Conservation (phyloP, 1,140 invertebrate genomes). For the Odontomachus brunneus region DNA sequence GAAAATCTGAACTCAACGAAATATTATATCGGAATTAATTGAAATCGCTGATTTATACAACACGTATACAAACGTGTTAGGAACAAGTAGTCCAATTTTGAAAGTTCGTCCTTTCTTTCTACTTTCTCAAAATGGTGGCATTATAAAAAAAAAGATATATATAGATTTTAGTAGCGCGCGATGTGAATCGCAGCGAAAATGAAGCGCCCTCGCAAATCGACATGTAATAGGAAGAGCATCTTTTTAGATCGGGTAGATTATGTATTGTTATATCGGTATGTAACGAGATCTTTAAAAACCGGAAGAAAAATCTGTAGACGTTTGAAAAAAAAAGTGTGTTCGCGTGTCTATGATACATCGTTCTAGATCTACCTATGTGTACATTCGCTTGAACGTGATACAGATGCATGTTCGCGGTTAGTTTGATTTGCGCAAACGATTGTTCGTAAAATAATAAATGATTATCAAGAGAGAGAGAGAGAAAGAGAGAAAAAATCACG, state of each 20-base stretch:
- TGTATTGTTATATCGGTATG: slow-evolving; percentile 36
- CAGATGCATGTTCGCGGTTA: slow-evolving; percentile 23
- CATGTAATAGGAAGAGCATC: slow-evolving; percentile 28
- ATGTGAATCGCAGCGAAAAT: slow-evolving; percentile 18
- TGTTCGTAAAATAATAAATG: slow-evolving; percentile 41
- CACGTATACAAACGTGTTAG: background rate
- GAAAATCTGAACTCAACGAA: too few species aligned
- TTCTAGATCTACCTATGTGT: slow-evolving; percentile 51
- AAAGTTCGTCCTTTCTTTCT: background rate
- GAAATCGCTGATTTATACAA: too few species aligned
- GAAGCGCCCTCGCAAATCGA: slow-evolving; percentile 14
- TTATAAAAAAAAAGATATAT: background rate
- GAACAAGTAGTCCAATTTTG: background rate
- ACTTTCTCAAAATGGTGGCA: background rate
- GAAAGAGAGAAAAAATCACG: too few species aligned
- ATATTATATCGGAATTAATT: too few species aligned
- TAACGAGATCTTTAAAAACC: slow-evolving; percentile 21
- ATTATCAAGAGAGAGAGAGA: slow-evolving; percentile 17
- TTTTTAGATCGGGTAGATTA: slow-evolving; percentile 33
- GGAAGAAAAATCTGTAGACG: slow-evolving; percentile 20
- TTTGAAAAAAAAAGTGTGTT: slow-evolving; percentile 14
- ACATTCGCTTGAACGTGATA: slow-evolving; percentile 45
- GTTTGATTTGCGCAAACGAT: slow-evolving; percentile 49
- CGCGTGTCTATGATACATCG: slow-evolving; percentile 28
- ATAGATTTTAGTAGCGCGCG: slow-evolving; percentile 13